Evolutionary conservation across 2,888 invertebrate genomes (phyloP), one percentile per base, ranked within the genome.

Genomic region (Brachypalpus laphriformis): DNA sequence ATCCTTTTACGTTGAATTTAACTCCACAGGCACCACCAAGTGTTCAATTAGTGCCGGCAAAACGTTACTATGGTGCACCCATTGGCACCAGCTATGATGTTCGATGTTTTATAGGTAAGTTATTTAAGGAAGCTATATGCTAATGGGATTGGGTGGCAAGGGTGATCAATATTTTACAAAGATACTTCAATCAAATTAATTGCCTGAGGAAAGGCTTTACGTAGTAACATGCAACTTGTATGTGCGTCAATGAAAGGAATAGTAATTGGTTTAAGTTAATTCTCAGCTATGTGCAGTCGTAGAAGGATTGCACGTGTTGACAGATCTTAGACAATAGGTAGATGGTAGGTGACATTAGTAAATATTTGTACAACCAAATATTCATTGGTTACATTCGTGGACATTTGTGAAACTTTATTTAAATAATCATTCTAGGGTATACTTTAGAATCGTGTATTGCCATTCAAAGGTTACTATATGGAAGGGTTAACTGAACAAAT

Each of bases 41-140:
- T 89, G 97, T 98, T 49, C 97, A 97, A 90, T 93, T 98, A 87
- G 97, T 97, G 18, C 97, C 97, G 0, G 97, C 97, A 2, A 97
- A 97, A 91, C 96, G 97, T 90, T 98, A 98, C 92, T 96, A 95
- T 87, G 98, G 98, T 0, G 97, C 97, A 0, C 97, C 97, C 0
- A 97, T 98, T 63, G 98, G 98, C 8, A 97, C 97, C 59, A 97
- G 97, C 72, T 98, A 98, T 89, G 97, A 98, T 89, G 95, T 98
- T 57, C 94, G 97, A 89, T 96, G 96, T 87, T 97, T 96, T 90
- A 95, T 96, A 80, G 97, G 97, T 97, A 93, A 94, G 94, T 92
- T 63, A 49, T 75, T 61, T 37, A 63, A n/a, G 25, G 18, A 4
- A 3, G 16, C 11, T 8, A 3, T 20, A 20, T 3, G 20, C n/a